These are phyloP conservation scores for Acanthosepion esculentum DNA, from an alignment of 2,888 invertebrate species.

Conservation along the genomic window DNA sequence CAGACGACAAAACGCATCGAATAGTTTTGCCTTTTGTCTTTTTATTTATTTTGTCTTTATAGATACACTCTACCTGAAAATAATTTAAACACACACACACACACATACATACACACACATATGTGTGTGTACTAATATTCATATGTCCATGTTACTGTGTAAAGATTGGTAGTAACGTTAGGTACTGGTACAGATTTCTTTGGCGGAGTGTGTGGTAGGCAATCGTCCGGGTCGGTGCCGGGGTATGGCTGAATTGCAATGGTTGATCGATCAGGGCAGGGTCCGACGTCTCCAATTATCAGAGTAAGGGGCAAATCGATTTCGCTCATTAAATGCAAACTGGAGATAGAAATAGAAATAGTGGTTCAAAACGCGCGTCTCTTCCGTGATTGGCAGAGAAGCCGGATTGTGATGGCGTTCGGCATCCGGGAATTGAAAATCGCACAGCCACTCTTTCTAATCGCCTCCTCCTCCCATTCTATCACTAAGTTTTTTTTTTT, in stretches of 20 bases:
- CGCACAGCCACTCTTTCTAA: neutral
- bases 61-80: no score
- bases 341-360: neutral
- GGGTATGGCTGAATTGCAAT: neutral
- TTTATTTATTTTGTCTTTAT: no score
- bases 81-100: no score
- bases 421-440: neutral
- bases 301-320: neutral
- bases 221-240: neutral
- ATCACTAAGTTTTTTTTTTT: no score
- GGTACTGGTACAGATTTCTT: neutral
- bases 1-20: no score
- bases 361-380: neutral
- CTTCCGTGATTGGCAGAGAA: neutral
- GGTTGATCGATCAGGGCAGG: neutral
- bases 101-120: no score
- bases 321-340: neutral
- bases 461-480: neutral
- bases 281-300: constrained; percentile 16
- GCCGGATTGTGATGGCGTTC: neutral
- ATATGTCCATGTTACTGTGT: neutral
- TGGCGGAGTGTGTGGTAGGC: neutral
- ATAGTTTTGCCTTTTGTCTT: no score
- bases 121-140: no score
- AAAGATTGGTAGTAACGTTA: neutral